These are phyloP conservation scores for Microplitis mediator DNA, from an alignment of 1,140 invertebrate species.

Conservation along the genomic window DNA sequence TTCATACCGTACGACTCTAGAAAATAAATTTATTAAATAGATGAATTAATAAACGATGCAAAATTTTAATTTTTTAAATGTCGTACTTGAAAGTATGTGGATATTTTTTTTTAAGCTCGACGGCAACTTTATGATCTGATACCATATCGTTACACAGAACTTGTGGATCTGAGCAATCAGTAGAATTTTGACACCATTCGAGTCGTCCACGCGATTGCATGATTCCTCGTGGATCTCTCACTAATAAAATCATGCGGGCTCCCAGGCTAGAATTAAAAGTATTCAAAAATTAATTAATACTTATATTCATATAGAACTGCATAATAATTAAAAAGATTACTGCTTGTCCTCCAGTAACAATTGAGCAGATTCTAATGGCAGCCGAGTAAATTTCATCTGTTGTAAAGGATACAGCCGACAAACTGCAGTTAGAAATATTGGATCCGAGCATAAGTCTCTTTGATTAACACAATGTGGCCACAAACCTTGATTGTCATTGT, in stretches of 20 bases:
- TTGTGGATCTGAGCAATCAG: conserved; percentile 79
- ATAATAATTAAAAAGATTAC: conserved; percentile 51
- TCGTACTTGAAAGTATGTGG: conserved; percentile 74
- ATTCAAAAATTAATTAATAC: conserved; percentile 10
- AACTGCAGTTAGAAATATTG: conserved; percentile 76
- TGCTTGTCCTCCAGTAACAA: conserved; percentile 73
- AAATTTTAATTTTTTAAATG: conserved; percentile 64
- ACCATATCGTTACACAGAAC: conserved; percentile 82
- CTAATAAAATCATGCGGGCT: conserved; percentile 76
- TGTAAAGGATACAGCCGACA: conserved; percentile 87
- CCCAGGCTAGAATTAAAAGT: conserved; percentile 66
- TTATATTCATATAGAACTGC: conserved; percentile 38
- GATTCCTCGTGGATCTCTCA: conserved; percentile 84
- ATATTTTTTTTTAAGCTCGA: conserved; percentile 70
- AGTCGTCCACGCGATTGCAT: conserved; percentile 84
- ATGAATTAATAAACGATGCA: conserved; percentile 58
- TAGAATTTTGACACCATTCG: conserved; percentile 81
- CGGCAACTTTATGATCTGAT: conserved; percentile 78
- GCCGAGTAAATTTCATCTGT: conserved; percentile 82
- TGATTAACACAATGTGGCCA: conserved; percentile 80
- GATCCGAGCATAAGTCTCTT: conserved; percentile 75
- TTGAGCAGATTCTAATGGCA: conserved; percentile 75
- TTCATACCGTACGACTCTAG: conserved; percentile 74
- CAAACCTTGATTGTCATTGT: conserved; percentile 80
- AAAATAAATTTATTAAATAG: conserved; percentile 62